Base-by-base conservation (phyloP, 2,888 invertebrate genomes). In the Metellina segmentata region DNA sequence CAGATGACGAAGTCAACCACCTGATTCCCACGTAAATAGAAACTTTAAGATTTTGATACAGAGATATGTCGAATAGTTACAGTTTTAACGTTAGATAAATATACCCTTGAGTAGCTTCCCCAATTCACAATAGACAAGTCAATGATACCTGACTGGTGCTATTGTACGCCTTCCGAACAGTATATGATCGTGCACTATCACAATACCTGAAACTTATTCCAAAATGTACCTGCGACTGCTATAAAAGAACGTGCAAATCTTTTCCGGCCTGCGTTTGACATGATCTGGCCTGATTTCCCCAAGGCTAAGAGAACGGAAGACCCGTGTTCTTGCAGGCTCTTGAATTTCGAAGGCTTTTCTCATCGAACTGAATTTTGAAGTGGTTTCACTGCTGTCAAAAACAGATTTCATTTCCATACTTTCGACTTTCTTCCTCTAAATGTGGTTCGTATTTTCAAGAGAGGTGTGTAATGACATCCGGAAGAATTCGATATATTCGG, bases 391-490 rank as follows among this genome's bases (percentile, higher is more conserved):
- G 19, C 82, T 82, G 82, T 82, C 72, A 82, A 52, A 72, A 82
- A 71, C 82, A 82, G 82, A 82, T 82, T 82, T 82, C 71, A 82
- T 82, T 82, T 82, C 71, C 82, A 72, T 82, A 72, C 19, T 11
- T 71, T 82, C 71, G 48, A 82, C 8, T 72, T 82, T 20, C n/a
- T 20, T 52, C 72, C 49, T 1, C 13, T 52, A 78, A 52, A 78
- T 19, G 52, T 78, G 78, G 51, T 52, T n/a, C 19, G n/a, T 20
- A 78, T 78, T 51, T 52, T 78, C 16, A 52, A 34, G 34, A 49
- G 52, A 8, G 20, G 52, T 51, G 52, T 51, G 52, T 78, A 78
- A 78, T 78, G 52, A 78, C 51, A 78, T 78, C 19, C 52, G 19
- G 78, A 78, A 78, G 19, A 48, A 49, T 71, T 71, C 19, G 19